phyloP scores from a whole-genome alignment of 2,888 invertebrate genomes.

The Agrotis segetum region DNA sequence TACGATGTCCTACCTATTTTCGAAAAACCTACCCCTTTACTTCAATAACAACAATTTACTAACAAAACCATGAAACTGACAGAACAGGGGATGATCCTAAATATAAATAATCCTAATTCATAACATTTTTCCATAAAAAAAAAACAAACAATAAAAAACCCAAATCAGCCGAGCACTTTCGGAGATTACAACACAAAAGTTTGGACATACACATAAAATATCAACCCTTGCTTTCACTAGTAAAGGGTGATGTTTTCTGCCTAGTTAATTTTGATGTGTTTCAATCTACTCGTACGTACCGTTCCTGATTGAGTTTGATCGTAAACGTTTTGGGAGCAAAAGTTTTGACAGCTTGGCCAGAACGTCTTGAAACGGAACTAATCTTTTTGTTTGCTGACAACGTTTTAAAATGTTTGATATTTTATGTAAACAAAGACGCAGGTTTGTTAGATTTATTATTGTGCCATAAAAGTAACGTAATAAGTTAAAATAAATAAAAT shows the following conservation, averaged over 20 bases:
- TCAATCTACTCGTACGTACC: constrained; percentile 23
- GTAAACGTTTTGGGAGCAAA: constrained; percentile 22
- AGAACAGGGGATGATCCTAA: constrained; percentile 9
- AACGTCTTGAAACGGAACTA: too few relatives aligned
- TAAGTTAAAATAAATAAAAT: too few relatives aligned
- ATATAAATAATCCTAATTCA: constrained; percentile 21
- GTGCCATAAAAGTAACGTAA: too few relatives aligned
- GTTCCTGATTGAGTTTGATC: constrained; percentile 32
- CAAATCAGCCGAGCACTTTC: constrained; percentile 58
- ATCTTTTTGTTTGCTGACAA: too few relatives aligned
- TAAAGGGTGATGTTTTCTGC: constrained; percentile 59
- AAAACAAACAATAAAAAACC: constrained; percentile 46
- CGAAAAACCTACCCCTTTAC: neutral
- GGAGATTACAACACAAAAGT: constrained; percentile 54
- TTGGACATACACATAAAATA: constrained; percentile 59
- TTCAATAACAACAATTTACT: neutral
- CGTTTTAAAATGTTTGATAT: too few relatives aligned
- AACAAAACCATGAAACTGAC: constrained; percentile 18
- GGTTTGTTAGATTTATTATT: too few relatives aligned
- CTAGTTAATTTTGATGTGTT: constrained; percentile 64
- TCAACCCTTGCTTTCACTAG: constrained; percentile 45
- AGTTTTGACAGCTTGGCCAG: too few relatives aligned
- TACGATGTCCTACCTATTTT: too few relatives aligned
- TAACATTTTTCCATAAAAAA: constrained; percentile 29
- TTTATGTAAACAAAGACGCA: too few relatives aligned